phyloP scores from a whole-genome alignment of 92 coral and sea anemone genomes.

The Heteractis magnifica region DNA sequence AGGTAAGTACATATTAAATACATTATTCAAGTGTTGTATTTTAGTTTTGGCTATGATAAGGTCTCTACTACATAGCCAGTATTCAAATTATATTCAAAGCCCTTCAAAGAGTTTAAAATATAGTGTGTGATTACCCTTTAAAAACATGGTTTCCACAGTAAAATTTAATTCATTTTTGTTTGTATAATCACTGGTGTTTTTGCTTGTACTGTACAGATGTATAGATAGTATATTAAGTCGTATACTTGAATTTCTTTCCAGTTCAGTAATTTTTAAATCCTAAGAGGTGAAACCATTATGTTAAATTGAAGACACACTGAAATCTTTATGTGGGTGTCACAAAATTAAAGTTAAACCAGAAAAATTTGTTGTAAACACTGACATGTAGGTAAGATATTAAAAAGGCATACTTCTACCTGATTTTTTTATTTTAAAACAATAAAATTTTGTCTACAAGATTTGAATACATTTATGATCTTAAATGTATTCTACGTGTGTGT shows the following conservation, averaged over 20 bases:
- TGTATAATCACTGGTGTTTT: too few species aligned
- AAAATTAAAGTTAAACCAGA: not conserved
- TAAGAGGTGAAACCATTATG: not conserved
- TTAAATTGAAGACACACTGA: not conserved
- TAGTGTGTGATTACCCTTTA: not conserved
- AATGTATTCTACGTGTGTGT: too few species aligned
- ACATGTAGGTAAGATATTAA: too few species aligned
- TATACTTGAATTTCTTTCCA: not conserved
- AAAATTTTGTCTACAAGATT: too few species aligned
- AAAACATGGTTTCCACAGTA: not conserved
- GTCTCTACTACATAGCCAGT: not conserved
- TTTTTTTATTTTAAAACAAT: too few species aligned
- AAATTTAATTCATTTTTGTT: not conserved
- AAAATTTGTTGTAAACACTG: too few species aligned
- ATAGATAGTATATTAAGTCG: not conserved
- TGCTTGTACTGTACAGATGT: too few species aligned
- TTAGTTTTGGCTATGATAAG: not conserved
- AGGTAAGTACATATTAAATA: constrained; percentile 25
- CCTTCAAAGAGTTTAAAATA: not conserved
- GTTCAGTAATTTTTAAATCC: not conserved
- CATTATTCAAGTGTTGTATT: not conserved
- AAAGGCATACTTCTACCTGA: too few species aligned
- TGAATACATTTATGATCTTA: too few species aligned
- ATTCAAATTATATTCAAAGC: not conserved
- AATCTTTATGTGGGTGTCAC: not conserved